Percentiles rank a stretch among this genome's conserved stretches.
Conservation (phyloP, 2,888 invertebrate species). For the Polietes domitor region DNA sequence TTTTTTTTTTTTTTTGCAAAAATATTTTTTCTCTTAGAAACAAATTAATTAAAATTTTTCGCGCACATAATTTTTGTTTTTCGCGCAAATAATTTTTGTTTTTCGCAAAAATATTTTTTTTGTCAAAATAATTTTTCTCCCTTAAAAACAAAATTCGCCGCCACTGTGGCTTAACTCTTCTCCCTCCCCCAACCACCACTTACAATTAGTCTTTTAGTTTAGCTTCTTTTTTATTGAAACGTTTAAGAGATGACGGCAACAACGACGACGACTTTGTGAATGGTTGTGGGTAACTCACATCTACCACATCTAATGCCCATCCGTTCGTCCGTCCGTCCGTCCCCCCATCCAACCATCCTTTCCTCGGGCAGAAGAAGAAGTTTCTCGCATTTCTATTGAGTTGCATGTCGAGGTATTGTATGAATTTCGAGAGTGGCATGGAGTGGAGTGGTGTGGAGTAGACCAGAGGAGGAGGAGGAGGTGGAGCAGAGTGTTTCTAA, state of each 20-base stretch:
- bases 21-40: too few relatives aligned
- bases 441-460: not conserved
- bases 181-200: conserved; percentile 16
- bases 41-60: too few relatives aligned
- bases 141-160: not conserved
- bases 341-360: not conserved
- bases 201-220: conserved; percentile 36
- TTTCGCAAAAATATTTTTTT: not conserved
- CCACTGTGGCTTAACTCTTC: conserved; percentile 8
- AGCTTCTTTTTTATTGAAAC: conserved; percentile 30
- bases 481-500: conserved; percentile 74
- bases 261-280: conserved; percentile 7
- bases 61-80: not conserved
- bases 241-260: conserved; percentile 27
- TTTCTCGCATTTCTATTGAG: conserved; percentile 26
- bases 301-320: conserved; percentile 7
- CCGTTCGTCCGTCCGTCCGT: not conserved
- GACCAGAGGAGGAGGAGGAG: not conserved
- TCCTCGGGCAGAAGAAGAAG: not conserved
- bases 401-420: conserved; percentile 21
- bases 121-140: not conserved
- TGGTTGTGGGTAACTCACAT: not conserved
- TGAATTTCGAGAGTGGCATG: not conserved
- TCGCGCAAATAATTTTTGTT: not conserved
- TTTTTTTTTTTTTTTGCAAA: too few relatives aligned